Evolutionary conservation across 2,797 vertebrate species (phyloP), one percentile per base, ranked within the genome.

Genomic region (Thalassophryne amazonica): DNA sequence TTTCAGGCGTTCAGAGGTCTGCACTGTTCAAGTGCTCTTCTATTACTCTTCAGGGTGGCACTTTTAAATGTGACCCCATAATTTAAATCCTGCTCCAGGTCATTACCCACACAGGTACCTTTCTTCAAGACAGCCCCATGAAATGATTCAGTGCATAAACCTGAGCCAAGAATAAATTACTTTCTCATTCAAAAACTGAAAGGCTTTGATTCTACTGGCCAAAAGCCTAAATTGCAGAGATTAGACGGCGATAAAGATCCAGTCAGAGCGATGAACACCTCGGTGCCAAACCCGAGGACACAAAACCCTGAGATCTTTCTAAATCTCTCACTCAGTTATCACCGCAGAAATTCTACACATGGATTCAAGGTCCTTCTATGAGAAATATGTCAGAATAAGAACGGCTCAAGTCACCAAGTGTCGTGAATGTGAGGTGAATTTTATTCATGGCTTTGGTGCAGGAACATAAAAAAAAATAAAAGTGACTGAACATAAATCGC

Each of bases 161-260:
- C 49, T 63, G n/a, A 22, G 61, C 61, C 55, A 32, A 41, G 58
- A 66, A 65, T 48, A 76, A 78, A 78, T 64, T 52, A 60, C 60
- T 65, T 63, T 76, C 64, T 78, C 70, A 61, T 47, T 78, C 61
- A 60, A 48, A 77, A 73, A 69, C 56, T 65, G 69, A 78, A 48
- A 58, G 60, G 56, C 71, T 62, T 65, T 73, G 67, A 76, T 76
- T 82, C 70, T 76, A 31, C 51, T 76, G 73, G 64, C 71, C 77
- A 59, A 60, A 62, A 64, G 17, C 36, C 52, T 66, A 67, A 84
- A 73, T 45, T 60, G 41, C 7, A 33, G 37, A 65, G 70, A 76
- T 82, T 69, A 77, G 43, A 79, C 76, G 27, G 37, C 25, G 48
- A 38, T 64, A 50, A 72, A 64, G 73, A 78, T 61, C 34, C 35